Conservation (phyloP, 2,888 invertebrate species). For the Sinhomidia bicolor region DNA sequence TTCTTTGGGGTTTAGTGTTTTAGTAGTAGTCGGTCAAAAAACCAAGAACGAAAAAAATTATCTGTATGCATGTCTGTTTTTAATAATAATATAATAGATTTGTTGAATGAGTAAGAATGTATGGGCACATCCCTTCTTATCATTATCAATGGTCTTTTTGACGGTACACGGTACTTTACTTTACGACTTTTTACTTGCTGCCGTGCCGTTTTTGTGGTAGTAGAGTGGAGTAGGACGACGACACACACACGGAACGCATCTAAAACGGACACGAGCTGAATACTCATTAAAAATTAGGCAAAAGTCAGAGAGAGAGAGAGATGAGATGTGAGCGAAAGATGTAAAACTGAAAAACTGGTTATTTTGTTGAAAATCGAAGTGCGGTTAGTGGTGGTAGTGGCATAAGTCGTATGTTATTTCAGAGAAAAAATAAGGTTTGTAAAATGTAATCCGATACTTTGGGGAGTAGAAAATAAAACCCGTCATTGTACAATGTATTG, state of each 20-base stretch:
- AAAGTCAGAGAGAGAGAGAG: neutral
- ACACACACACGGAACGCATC: neutral
- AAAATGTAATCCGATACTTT: constrained; percentile 29
- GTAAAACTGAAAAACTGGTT: neutral
- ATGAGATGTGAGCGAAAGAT: neutral
- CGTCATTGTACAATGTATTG: too few species aligned
- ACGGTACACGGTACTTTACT: constrained; percentile 6
- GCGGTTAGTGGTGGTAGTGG: too few species aligned
- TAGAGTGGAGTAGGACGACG: neutral
- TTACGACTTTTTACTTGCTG: constrained; percentile 22
- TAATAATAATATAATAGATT: constrained; percentile 6
- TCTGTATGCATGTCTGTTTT: neutral
- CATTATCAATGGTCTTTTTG: neutral
- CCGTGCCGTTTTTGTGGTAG: neutral
- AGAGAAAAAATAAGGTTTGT: neutral
- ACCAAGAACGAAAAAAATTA: neutral
- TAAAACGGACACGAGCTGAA: constrained; percentile 20
- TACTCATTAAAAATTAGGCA: constrained; percentile 23
- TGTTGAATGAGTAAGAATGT: constrained; percentile 1
- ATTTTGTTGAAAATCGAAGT: neutral
- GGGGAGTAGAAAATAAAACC: neutral
- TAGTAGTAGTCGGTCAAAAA: neutral
- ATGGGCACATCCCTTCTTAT: neutral
- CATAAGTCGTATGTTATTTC: neutral
- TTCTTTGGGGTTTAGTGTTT: neutral